Conservation (phyloP, 2,797 vertebrate species). For the Chiloscyllium punctatum region DNA sequence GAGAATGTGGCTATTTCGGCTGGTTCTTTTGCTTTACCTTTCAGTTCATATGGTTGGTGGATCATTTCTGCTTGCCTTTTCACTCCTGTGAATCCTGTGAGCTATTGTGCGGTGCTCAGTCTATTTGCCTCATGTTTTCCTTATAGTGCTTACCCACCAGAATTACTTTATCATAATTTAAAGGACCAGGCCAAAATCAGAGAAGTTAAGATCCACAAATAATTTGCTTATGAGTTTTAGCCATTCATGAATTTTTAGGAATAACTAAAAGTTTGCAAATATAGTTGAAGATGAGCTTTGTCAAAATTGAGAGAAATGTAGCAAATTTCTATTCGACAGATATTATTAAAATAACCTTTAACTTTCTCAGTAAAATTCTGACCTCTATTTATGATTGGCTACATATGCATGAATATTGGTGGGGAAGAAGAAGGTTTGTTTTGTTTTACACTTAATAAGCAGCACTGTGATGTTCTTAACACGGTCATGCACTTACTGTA, state of each 20-base stretch:
- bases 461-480: background rate
- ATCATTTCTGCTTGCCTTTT: conserved; percentile 4
- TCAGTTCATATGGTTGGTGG: background rate
- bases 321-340: background rate
- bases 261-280: background rate
- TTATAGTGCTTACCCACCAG: background rate
- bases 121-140: background rate
- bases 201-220: background rate
- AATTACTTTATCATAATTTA: background rate
- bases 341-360: background rate
- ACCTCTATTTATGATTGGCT: background rate
- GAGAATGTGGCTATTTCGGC: background rate
- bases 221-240: background rate
- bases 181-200: background rate
- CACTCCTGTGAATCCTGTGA: background rate
- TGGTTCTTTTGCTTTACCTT: background rate
- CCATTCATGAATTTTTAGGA: background rate
- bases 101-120: background rate
- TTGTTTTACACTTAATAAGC: background rate
- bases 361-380: background rate
- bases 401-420: background rate
- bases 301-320: background rate
- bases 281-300: background rate
- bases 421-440: background rate
- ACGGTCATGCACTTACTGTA: background rate